phyloP scores from a whole-genome alignment of 2,888 invertebrate species.

The Chalcis sispes region DNA sequence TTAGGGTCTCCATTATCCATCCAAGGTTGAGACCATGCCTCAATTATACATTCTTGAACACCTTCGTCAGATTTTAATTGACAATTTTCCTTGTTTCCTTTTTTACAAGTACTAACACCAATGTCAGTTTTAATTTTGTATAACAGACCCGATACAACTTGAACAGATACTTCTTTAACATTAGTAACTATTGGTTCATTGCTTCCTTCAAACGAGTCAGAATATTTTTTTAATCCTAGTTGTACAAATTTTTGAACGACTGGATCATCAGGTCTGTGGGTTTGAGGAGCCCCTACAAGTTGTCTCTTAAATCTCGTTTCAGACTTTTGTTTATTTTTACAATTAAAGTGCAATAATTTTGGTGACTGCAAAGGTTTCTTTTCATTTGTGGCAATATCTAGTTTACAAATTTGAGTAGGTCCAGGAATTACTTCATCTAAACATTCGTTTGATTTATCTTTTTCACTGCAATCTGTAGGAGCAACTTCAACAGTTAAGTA shows the following conservation, averaged over 20 bases:
- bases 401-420: conserved; percentile 78
- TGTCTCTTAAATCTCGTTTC: conserved; percentile 52
- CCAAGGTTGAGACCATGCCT: conserved; percentile 81
- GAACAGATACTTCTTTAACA: conserved; percentile 76
- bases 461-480: conserved; percentile 74
- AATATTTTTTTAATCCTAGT: conserved; percentile 63
- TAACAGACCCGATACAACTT: conserved; percentile 79
- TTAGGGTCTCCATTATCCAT: conserved; percentile 74
- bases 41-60: conserved; percentile 75
- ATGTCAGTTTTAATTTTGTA: conserved; percentile 80
- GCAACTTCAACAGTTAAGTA: conserved; percentile 75
- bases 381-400: conserved; percentile 76
- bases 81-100: conserved; percentile 68
- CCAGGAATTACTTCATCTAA: conserved; percentile 56
- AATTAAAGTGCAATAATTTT: conserved; percentile 77
- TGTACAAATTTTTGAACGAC: conserved; percentile 60
- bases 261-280: conserved; percentile 58
- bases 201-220: conserved; percentile 59
- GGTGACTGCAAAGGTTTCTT: conserved; percentile 69
- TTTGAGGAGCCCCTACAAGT: conserved; percentile 56
- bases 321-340: conserved; percentile 63
- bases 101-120: conserved; percentile 78
- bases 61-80: conserved; percentile 66
- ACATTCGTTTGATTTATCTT: conserved; percentile 60
- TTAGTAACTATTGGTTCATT: conserved; percentile 66